Evolutionary conservation across 2,797 vertebrate genomes (phyloP), one percentile per base, ranked within the genome.

Genomic region (Tragelaphus eurycerus): DNA sequence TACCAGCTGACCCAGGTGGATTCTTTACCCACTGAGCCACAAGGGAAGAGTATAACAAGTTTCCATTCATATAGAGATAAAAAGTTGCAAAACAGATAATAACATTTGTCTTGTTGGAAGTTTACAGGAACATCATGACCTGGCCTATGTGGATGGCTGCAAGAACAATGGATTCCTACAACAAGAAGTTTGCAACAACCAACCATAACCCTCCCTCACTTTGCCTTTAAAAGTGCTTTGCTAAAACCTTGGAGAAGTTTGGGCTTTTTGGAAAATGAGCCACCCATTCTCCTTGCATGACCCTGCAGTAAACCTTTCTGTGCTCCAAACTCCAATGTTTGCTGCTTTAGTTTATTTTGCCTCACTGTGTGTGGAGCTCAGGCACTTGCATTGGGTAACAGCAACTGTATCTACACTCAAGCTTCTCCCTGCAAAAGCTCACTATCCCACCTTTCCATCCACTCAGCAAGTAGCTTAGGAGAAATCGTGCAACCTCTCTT

Each of bases 361-460:
- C 6, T 82, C 50, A 34, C 31, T 54, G 31, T n/a, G 17, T n/a
- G 78, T 23, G 29, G 19, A 21, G 31, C 31, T 54, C 79, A 81
- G 31, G 31, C 54, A 34, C 31, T 23, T 82, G 31, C 19, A 54
- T 15, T 54, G 17, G 2, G 31, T 54, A 54, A 54, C 2, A 48
- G 10, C 12, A 23, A 10, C 4, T 14, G 27, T 43, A 34, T 46
- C 19, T 52, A 67, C 1, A 46, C 23, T 38, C n/a, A 82, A 79
- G 25, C 4, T 46, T 46, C 34, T 55, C 15, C 14, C 25, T 19
- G 34, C 7, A 31, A 16, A 34, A 16, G 55, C 12, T 6, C 34
- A 23, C 8, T n/a, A 9, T 29, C 1, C 16, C 11, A 38, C 1
- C 11, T 17, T 27, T 11, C 23, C 8, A 5, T 27, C 27, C 0